These are phyloP conservation scores for Ceratina japonica DNA, from an alignment of 1,140 invertebrate genomes.

Conservation along the genomic window DNA sequence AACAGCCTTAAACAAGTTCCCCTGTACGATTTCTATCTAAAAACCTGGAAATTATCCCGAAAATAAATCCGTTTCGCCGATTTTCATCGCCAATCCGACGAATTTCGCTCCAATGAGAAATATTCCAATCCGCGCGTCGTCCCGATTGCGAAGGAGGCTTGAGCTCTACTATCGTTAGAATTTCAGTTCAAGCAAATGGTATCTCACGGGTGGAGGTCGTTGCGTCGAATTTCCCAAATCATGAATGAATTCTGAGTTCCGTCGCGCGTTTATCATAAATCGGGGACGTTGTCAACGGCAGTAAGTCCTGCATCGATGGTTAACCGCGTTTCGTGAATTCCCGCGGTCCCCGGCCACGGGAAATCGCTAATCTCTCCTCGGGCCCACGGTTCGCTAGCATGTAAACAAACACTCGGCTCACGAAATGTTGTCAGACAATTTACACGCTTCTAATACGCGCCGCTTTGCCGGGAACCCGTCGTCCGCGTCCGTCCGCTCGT, in stretches of 20 bases:
- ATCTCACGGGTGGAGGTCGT: constrained; percentile 78
- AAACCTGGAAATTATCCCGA: too few species aligned
- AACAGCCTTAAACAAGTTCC: too few species aligned
- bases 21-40: too few species aligned
- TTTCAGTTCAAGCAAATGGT: constrained; percentile 77
- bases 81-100: too few species aligned
- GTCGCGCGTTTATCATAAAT: constrained; percentile 68
- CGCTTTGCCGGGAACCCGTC: not conserved
- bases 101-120: not conserved
- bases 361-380: constrained; percentile 51
- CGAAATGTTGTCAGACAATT: constrained; percentile 55
- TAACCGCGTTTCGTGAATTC: constrained; percentile 27
- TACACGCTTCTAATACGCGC: not conserved
- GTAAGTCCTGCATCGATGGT: constrained; percentile 65
- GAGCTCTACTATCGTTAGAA: constrained; percentile 27
- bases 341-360: not conserved
- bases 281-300: constrained; percentile 58
- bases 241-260: constrained; percentile 78
- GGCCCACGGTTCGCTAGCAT: constrained; percentile 68
- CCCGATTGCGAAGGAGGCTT: constrained; percentile 25
- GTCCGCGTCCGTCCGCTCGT: not conserved
- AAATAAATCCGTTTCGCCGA: too few species aligned
- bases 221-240: constrained; percentile 76
- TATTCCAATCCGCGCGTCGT: not conserved
- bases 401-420: constrained; percentile 77